Conservation (phyloP, 2,888 invertebrate species). For the Ellobium chinense region DNA sequence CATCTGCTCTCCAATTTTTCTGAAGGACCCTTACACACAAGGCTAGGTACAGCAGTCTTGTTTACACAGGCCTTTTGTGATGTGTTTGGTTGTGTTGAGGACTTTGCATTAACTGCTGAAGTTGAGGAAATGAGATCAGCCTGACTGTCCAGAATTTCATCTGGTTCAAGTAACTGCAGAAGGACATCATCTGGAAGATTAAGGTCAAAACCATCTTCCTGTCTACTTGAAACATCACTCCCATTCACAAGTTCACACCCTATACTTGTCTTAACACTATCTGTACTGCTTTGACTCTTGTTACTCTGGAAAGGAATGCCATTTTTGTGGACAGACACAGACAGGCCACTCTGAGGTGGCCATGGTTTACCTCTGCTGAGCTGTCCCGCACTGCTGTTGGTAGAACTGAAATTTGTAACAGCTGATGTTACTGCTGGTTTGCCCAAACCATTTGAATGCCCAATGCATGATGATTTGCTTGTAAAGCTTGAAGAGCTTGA, state of each 20-base stretch:
- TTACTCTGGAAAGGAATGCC: no score
- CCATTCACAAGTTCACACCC: background rate
- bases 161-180: constrained; percentile 27
- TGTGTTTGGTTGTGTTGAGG: background rate
- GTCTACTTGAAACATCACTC: background rate
- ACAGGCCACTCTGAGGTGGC: no score
- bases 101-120: background rate
- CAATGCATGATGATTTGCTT: background rate
- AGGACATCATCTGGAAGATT: constrained; percentile 39
- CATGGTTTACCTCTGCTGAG: no score
- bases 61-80: no score
- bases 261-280: no score
- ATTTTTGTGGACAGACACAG: no score
- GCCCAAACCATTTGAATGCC: background rate
- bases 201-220: constrained; percentile 31
- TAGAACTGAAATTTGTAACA: background rate
- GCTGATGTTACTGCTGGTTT: background rate
- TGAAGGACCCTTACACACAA: background rate
- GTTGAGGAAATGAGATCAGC: background rate
- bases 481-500: background rate
- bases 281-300: no score
- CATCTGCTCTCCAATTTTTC: background rate
- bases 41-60: background rate
- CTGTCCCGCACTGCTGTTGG: no score
- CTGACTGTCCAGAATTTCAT: constrained; percentile 36